Conservation (phyloP, 2,797 vertebrate genomes). For the Myiotriccus ornatus region DNA sequence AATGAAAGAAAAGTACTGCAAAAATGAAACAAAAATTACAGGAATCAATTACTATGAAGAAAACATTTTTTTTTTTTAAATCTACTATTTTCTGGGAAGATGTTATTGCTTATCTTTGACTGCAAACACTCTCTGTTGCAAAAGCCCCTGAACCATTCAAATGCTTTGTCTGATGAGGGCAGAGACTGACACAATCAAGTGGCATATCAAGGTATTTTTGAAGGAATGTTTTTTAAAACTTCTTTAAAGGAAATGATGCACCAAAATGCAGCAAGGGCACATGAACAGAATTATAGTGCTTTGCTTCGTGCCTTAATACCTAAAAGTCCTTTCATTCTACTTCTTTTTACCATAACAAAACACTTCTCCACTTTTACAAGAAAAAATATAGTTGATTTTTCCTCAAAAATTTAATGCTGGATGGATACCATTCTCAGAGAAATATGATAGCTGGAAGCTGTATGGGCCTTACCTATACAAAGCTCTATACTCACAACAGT, state of each 20-base stretch:
- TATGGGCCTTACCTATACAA: not conserved
- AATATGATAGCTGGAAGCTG: not conserved
- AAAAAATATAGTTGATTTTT: not conserved
- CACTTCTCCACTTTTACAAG: not conserved
- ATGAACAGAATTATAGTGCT: not conserved
- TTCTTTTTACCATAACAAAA: not conserved
- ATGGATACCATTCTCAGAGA: not conserved
- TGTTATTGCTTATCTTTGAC: not conserved
- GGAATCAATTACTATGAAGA: not conserved
- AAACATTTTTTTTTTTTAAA: rapidly evolving
- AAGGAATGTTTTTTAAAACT: not conserved
- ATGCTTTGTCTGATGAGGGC: not conserved
- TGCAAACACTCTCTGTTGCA: not conserved
- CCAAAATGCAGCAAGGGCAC: not conserved
- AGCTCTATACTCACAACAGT: not conserved
- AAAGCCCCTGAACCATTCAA: not conserved
- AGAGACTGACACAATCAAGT: not conserved
- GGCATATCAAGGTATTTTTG: not conserved
- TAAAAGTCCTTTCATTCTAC: not conserved
- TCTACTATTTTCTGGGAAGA: not conserved
- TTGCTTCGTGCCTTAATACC: not conserved
- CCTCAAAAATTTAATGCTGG: not conserved
- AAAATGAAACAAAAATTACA: not conserved
- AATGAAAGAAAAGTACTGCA: not conserved
- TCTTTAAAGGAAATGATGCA: not conserved